A percentile compares a stretch with the other conserved stretches of the same genome.
Conservation (phyloP, 37 sponge, comb jelly and placozoan genomes). For the Beroe forskalii region DNA sequence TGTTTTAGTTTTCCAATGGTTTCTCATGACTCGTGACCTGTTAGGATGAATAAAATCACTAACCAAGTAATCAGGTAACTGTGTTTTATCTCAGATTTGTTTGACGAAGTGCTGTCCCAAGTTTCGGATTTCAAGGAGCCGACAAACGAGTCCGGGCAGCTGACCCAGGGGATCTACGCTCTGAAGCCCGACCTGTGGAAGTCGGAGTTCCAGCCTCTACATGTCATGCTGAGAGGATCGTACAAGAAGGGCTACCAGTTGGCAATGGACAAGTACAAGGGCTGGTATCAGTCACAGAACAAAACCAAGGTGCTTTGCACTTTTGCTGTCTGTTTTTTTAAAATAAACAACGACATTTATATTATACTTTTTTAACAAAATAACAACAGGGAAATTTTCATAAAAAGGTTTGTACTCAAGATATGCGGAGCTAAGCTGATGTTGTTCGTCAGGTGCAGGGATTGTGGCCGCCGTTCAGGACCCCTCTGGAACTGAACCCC, state of each 20-base stretch:
- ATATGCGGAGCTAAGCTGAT: too few species aligned
- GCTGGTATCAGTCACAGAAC: slow-evolving; percentile 52
- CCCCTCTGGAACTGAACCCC: slow-evolving; percentile 47
- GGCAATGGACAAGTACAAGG: slow-evolving; percentile 49
- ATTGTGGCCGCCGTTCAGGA: slow-evolving; percentile 35
- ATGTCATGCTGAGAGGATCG: slow-evolving; percentile 21
- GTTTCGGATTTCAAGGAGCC: slow-evolving; percentile 42
- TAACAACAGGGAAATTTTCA: too few species aligned
- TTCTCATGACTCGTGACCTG: background rate
- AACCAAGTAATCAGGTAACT: background rate
- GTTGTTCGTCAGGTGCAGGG: slow-evolving; percentile 37
- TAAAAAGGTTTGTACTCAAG: background rate
- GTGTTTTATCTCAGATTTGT: background rate
- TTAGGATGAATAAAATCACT: background rate
- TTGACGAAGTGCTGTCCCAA: slow-evolving; percentile 49
- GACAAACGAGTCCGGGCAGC: slow-evolving; percentile 22
- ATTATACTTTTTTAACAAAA: too few species aligned
- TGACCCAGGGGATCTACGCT: slow-evolving; percentile 50
- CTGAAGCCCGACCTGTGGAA: slow-evolving; percentile 53
- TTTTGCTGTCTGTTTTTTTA: too few species aligned
- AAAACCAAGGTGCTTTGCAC: slow-evolving; percentile 30
- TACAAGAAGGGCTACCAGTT: slow-evolving; percentile 42
- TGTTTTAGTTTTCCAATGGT: background rate
- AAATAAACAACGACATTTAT: too few species aligned
- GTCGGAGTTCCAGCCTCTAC: slow-evolving; percentile 22